phyloP scores from a whole-genome alignment of 2,797 vertebrate species.

The Tarsius wallacei region DNA sequence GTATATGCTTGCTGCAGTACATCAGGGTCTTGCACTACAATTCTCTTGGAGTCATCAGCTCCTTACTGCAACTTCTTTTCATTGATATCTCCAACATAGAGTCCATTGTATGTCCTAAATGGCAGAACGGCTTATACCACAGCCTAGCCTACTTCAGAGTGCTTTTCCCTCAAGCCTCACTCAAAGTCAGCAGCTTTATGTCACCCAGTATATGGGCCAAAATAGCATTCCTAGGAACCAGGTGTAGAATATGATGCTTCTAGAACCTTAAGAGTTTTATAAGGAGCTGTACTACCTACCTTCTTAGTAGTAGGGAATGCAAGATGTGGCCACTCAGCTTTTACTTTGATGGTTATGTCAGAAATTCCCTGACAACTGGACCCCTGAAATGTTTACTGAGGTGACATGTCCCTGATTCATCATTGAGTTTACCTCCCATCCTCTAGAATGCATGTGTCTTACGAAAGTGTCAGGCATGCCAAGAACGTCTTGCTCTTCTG shows the following conservation, averaged over 20 bases:
- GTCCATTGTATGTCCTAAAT: too few relatives aligned
- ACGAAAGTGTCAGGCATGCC: background rate
- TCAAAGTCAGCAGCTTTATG: background rate
- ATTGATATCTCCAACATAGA: background rate
- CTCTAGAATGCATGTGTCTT: background rate
- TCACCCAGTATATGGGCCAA: background rate
- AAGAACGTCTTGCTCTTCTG: background rate
- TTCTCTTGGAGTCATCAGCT: background rate
- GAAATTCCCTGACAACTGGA: background rate
- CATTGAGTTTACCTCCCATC: background rate
- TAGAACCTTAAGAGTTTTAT: background rate
- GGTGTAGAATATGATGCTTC: background rate
- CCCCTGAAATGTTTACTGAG: background rate
- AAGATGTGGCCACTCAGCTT: background rate
- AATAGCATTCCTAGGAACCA: background rate
- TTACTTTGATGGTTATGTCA: background rate
- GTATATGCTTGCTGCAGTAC: background rate
- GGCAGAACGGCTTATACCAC: background rate
- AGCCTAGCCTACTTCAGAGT: background rate
- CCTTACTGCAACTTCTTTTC: background rate
- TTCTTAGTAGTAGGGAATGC: background rate
- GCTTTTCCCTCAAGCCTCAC: background rate
- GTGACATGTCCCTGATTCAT: background rate
- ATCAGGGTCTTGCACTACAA: background rate
- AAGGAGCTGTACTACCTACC: background rate